These are phyloP conservation scores for Orestias chungarensis DNA, from an alignment of 2,797 vertebrate species.

Conservation along the genomic window DNA sequence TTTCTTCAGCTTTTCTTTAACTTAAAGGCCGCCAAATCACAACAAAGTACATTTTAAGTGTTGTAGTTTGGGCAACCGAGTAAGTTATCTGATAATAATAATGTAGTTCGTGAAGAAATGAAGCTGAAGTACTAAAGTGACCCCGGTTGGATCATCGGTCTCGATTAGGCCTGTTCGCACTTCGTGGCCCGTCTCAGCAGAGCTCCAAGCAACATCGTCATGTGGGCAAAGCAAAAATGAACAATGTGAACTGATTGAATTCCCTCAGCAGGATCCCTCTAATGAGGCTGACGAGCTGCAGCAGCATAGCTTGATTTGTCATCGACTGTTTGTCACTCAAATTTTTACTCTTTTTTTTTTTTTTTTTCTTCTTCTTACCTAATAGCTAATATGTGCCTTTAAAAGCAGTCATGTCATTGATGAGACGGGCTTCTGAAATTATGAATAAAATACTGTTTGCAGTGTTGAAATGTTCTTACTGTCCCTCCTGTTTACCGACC, in stretches of 20 bases:
- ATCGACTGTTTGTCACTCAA: conserved; percentile 23
- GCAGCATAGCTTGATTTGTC: conserved; percentile 44
- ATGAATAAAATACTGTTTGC: not conserved
- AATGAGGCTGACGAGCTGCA: conserved; percentile 48
- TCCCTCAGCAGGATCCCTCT: conserved; percentile 46
- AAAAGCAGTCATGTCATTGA: not conserved
- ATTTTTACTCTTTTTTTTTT: conserved; percentile 13
- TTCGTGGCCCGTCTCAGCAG: not conserved
- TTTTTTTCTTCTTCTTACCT: too few species aligned
- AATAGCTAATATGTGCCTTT: not conserved
- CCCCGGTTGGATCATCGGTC: not conserved
- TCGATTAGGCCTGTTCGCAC: not conserved
- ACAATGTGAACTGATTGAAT: conserved; percentile 17
- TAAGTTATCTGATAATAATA: not conserved
- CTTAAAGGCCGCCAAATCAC: not conserved
- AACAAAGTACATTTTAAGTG: not conserved
- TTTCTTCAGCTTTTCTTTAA: not conserved
- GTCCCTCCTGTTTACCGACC: not conserved
- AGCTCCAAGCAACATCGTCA: conserved; percentile 11
- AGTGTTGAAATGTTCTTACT: not conserved
- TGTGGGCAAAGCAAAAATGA: conserved; percentile 19
- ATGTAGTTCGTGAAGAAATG: not conserved
- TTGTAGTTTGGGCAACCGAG: not conserved
- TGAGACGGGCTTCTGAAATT: not conserved
- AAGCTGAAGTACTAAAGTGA: not conserved